A percentile compares a stretch with the other conserved stretches of the same genome.
Conservation (phyloP, 2,113 vertebrate genomes). For the Nyctibius bracteatus region DNA sequence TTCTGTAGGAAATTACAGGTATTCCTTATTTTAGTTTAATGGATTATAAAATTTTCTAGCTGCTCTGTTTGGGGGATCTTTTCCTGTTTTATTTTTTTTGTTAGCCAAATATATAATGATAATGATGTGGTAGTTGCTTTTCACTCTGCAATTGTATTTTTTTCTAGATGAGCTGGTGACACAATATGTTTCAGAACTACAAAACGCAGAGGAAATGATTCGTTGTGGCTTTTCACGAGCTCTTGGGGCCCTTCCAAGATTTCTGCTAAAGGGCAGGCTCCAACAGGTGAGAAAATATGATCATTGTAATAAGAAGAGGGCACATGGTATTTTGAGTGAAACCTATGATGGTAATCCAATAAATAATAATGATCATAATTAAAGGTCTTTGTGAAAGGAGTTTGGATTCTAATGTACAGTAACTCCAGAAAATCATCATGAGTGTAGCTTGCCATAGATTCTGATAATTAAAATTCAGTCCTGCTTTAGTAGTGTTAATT, state of each 20-base stretch:
- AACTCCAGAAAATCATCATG: not conserved
- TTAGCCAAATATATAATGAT: not conserved
- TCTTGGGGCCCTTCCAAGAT: slow-evolving; percentile 85
- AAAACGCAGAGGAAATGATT: slow-evolving; percentile 80
- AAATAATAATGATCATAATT: not conserved
- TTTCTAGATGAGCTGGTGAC: slow-evolving; percentile 78
- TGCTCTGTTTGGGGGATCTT: not conserved
- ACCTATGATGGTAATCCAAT: not conserved
- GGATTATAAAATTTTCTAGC: not conserved
- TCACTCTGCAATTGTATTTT: not conserved
- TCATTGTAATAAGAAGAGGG: not conserved
- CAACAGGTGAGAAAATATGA: slow-evolving; percentile 77
- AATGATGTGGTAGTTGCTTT: not conserved
- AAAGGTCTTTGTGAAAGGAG: not conserved
- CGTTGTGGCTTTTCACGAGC: slow-evolving; percentile 88
- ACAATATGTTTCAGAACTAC: slow-evolving; percentile 75
- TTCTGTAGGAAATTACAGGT: not conserved
- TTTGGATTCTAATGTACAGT: not conserved
- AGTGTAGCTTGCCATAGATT: not conserved
- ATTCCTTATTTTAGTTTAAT: not conserved
- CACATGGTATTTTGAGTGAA: not conserved
- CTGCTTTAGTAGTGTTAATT: too few relatives aligned
- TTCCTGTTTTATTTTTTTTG: not conserved
- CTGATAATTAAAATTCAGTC: not conserved
- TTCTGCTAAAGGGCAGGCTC: slow-evolving; percentile 82